A percentile compares a stretch with the other conserved stretches of the same genome.
Conservation (phyloP, 2,888 invertebrate species). For the Copidosoma aretas region DNA sequence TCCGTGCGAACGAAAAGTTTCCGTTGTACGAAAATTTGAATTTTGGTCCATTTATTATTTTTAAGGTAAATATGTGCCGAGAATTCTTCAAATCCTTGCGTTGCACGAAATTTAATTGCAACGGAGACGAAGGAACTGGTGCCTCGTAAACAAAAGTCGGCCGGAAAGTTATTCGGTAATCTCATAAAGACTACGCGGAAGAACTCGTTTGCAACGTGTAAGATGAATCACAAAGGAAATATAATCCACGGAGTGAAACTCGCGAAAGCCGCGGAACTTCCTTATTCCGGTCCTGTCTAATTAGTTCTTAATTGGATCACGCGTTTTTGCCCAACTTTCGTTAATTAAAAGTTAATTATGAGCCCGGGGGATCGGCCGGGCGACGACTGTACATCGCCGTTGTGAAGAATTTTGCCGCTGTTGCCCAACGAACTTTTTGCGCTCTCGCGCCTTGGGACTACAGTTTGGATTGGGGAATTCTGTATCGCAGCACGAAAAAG, state of each 20-base stretch:
- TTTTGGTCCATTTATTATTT: too few relatives aligned
- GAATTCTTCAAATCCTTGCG: too few relatives aligned
- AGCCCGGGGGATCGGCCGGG: neutral
- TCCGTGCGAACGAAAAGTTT: too few relatives aligned
- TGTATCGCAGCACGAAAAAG: too few relatives aligned
- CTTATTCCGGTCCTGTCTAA: constrained; percentile 13
- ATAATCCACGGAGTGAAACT: constrained; percentile 1
- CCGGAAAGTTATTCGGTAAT: too few relatives aligned
- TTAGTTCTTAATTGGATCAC: constrained; percentile 24
- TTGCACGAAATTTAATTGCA: too few relatives aligned
- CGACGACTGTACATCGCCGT: neutral
- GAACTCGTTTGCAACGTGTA: neutral
- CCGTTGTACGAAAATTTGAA: too few relatives aligned
- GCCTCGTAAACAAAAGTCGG: too few relatives aligned
- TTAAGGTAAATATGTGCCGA: too few relatives aligned
- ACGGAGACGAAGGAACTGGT: too few relatives aligned
- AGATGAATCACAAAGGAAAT: constrained; percentile 1
- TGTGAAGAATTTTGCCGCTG: constrained; percentile 15
- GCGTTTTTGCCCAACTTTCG: constrained; percentile 2
- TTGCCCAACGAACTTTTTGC: neutral
- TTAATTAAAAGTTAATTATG: constrained; percentile 17
- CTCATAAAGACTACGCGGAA: neutral
- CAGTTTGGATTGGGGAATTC: too few relatives aligned
- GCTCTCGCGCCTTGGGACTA: constrained; percentile 1
- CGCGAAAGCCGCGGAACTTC: neutral